Base-by-base conservation (phyloP, 1,140 invertebrate species). In the Heliconius eleuchia region DNA sequence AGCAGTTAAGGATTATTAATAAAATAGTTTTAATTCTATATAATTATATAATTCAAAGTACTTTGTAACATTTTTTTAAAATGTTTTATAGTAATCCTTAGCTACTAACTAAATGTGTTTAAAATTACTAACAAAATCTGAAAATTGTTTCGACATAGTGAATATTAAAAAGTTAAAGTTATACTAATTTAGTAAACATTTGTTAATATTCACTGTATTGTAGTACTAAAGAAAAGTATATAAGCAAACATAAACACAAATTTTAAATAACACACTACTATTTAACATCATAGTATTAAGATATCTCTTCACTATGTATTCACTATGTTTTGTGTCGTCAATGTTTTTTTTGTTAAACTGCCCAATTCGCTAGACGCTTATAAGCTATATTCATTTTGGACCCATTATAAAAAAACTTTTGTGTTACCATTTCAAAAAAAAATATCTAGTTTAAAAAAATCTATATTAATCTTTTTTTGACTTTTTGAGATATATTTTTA, bases 351-450 rank as follows among this genome's bases (percentile, higher is more conserved):
- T 73, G 50, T 78, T 74, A 66, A 52, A 74, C 13, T 79, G 27
- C 77, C 73, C 42, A 71, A 42, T 57, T 79, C 73, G 77, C 77
- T 79, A 74, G 50, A 71, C 30, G 79, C 79, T 80, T 80, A 27
- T n/a, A 52, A 80, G 74, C 78, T 76, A 80, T 30, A 74, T 19
- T 57, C 39, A 73, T 57, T 72, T 66, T 79, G 72, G 37, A 52
- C 3, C 37, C 37, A 72, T 72, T 42, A 37, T 23, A 11, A n/a
- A 57, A 23, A 30, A 11, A 46, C 42, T 70, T 39, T 77, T 80
- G 55, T 80, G 79, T 80, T 80, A 77, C 50, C 76, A 73, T 74
- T 76, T 18, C 23, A 60, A 57, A 30, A 72, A 71, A 52, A 52
- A 18, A 19, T 0, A 18, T 52, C 18, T 52, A 52, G 50, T 8